A percentile compares a stretch with the other conserved stretches of the same genome.
phyloP scores from a whole-genome alignment of 2,113 vertebrate species.

The Agapornis roseicollis region DNA sequence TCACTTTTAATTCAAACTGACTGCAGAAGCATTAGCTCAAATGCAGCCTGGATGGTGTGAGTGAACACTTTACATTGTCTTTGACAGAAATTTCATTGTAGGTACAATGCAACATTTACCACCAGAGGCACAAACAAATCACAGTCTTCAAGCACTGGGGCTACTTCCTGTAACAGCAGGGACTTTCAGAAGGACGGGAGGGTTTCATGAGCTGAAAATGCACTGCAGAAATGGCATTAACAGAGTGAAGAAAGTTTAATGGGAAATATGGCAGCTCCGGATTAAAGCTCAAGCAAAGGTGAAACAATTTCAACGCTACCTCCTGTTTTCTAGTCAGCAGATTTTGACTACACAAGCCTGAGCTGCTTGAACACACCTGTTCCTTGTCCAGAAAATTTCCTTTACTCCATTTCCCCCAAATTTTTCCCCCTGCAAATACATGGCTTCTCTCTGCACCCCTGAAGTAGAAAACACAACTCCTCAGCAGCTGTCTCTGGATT shows the following conservation, averaged over 20 bases:
- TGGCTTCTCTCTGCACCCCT: background rate
- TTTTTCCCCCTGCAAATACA: background rate
- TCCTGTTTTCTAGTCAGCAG: background rate
- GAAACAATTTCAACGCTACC: background rate
- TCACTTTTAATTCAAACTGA: constrained; percentile 54
- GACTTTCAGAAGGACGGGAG: background rate
- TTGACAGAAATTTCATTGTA: constrained; percentile 54
- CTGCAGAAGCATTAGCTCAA: constrained; percentile 38
- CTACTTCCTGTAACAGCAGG: background rate
- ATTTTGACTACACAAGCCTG: background rate
- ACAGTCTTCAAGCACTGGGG: background rate
- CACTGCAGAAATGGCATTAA: background rate
- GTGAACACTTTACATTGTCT: constrained; percentile 1
- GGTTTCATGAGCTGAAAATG: background rate
- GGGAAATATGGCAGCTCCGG: background rate
- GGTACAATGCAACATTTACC: constrained; percentile 46
- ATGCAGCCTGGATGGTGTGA: background rate
- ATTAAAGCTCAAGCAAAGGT: constrained; percentile 7
- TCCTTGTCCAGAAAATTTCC: background rate
- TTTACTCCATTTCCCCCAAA: background rate
- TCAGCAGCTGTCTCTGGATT: background rate
- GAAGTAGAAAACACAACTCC: background rate
- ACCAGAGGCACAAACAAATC: background rate
- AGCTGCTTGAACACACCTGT: background rate
- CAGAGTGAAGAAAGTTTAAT: background rate